Conservation (phyloP, 2,888 invertebrate genomes). For the Aproaerema taeniolella region DNA sequence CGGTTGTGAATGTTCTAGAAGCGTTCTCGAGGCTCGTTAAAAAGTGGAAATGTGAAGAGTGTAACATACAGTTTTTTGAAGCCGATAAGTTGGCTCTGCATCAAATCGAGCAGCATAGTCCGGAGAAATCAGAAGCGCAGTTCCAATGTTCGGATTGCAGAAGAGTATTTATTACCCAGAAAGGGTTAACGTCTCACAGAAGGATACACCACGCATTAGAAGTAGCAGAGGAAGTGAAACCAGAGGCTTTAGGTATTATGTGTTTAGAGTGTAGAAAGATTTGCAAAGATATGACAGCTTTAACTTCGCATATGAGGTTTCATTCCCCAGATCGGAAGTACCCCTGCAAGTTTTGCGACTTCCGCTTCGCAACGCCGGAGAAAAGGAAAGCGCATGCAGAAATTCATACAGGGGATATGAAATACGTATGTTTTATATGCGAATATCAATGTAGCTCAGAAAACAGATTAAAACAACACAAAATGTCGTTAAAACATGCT, state of each 20-base stretch:
- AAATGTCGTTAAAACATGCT: slow-evolving; percentile 54
- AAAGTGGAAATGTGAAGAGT: slow-evolving; percentile 72
- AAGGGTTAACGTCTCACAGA: slow-evolving; percentile 58
- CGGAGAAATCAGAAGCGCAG: slow-evolving; percentile 51
- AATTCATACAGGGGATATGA: slow-evolving; percentile 67
- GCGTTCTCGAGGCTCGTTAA: slow-evolving; percentile 59
- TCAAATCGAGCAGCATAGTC: slow-evolving; percentile 56
- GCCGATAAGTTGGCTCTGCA: slow-evolving; percentile 63
- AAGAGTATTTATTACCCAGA: slow-evolving; percentile 57
- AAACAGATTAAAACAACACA: slow-evolving; percentile 58
- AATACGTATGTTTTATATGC: slow-evolving; percentile 67
- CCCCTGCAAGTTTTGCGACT: slow-evolving; percentile 67
- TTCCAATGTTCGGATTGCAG: slow-evolving; percentile 62
- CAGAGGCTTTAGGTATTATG: slow-evolving; percentile 48
- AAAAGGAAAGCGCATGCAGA: slow-evolving; percentile 58
- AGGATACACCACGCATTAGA: slow-evolving; percentile 55
- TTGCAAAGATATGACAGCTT: slow-evolving; percentile 55
- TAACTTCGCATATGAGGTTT: slow-evolving; percentile 59
- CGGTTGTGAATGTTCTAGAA: slow-evolving; percentile 58
- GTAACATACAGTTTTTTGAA: slow-evolving; percentile 59
- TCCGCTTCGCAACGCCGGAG: slow-evolving; percentile 59
- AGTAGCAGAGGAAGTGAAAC: slow-evolving; percentile 37
- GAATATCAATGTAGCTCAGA: slow-evolving; percentile 67
- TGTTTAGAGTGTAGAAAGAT: slow-evolving; percentile 65
- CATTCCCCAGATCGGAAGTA: slow-evolving; percentile 61